Evolutionary conservation across 2,888 invertebrate genomes (phyloP).

Genomic region (Mactromeris polynyma): DNA sequence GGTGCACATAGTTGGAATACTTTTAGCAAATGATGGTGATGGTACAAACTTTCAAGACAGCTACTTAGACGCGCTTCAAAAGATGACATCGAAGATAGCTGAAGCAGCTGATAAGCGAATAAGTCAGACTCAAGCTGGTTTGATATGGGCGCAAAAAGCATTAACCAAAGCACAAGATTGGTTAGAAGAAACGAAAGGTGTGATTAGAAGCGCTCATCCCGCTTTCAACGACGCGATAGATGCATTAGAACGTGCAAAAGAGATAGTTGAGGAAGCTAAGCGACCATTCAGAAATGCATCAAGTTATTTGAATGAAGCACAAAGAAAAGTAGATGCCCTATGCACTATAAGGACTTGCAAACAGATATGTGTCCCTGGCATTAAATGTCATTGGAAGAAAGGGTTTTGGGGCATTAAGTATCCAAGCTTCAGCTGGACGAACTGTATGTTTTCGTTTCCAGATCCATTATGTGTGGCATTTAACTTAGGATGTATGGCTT

Average conservation of each 20-base stretch:
- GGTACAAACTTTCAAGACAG: conserved; percentile 59
- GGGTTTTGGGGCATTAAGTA: conserved; percentile 48
- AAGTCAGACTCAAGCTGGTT: conserved; percentile 50
- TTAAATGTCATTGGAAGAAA: conserved; percentile 54
- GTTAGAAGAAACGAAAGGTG: conserved; percentile 60
- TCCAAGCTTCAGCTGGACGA: conserved; percentile 60
- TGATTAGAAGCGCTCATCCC: conserved; percentile 46
- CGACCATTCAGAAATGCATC: conserved; percentile 61
- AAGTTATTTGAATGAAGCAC: conserved; percentile 56
- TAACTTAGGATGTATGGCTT: conserved; percentile 56
- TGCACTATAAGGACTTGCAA: conserved; percentile 60
- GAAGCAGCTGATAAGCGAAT: conserved; percentile 58
- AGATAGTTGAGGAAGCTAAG: conserved; percentile 66
- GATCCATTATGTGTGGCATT: conserved; percentile 58
- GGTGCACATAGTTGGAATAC: conserved; percentile 25
- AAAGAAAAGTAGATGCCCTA: conserved; percentile 65
- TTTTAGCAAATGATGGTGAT: conserved; percentile 52
- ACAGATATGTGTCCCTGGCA: conserved; percentile 65
- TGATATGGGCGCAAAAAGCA: conserved; percentile 40
- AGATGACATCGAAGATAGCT: conserved; percentile 35
- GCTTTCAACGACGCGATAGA: conserved; percentile 60
- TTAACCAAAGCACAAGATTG: conserved; percentile 61
- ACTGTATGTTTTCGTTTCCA: conserved; percentile 68
- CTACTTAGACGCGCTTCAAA: conserved; percentile 59
- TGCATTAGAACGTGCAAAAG: conserved; percentile 56